Evolutionary conservation across 2,797 vertebrate species (phyloP), one percentile per base, ranked within the genome.

Genomic region (Chaenodraco wilsoni): DNA sequence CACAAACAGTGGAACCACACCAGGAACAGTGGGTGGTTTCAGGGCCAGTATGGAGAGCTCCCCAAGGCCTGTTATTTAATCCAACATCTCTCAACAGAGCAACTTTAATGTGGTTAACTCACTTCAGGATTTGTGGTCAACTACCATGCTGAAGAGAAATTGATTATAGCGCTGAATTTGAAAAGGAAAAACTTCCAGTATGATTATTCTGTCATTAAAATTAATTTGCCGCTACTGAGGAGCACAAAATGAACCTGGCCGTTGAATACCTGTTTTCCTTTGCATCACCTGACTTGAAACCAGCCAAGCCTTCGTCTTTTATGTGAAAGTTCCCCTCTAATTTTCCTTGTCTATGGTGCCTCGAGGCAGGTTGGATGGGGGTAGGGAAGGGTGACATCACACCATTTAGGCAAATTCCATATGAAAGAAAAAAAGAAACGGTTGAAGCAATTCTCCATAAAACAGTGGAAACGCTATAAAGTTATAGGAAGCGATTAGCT

Each of bases 321-420:
- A 93, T 93, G 92, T 89, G 91, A 92, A 91, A 90, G 88, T 92
- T 90, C 65, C 92, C 91, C 91, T 94, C 86, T 93, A 94, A 94
- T 93, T 94, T 94, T 89, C 84, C 85, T 83, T 84, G 86, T 92
- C 89, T 91, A 64, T 57, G 69, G 70, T 83, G 84, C 91, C 88
- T 87, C 9, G 37, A 83, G 91, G 89, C 78, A 5, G 70, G 67
- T 71, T 65, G 77, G 63, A 74, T 51, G 76, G 85, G 84, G 82
- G 85, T 9, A 73, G 87, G 80, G 84, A 83, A 84, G 65, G 78
- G 76, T 93, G 90, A 93, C 88, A 90, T 92, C 86, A 93, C 87
- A 78, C 73, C 87, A 79, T 92, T 93, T 91, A 89, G 85, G 82
- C 88, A 91, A 91, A 93, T 93, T 92, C 87, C 91, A 89, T 84